These are phyloP conservation scores for Callinectes sapidus DNA, from an alignment of 2,888 invertebrate species.

Conservation along the genomic window DNA sequence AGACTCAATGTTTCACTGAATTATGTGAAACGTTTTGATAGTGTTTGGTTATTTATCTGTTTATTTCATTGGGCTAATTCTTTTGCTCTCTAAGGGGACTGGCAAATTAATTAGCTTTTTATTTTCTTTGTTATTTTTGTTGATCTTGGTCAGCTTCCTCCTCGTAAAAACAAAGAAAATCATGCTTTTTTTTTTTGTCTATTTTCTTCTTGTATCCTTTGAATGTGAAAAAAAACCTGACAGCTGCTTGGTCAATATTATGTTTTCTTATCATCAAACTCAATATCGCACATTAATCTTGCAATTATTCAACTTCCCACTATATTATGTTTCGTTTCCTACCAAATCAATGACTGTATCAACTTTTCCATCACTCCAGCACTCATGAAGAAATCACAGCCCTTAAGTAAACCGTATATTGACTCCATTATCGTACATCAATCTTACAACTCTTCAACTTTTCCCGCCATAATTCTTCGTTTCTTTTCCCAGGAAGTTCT, in stretches of 20 bases:
- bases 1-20: not conserved
- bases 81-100: no score
- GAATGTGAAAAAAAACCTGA: not conserved
- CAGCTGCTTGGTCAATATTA: not conserved
- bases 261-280: not conserved
- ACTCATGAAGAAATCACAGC: not conserved
- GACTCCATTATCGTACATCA: not conserved
- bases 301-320: not conserved
- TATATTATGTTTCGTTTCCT: not conserved
- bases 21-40: not conserved
- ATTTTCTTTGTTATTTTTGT: no score
- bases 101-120: no score
- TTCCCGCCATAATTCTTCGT: not conserved
- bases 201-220: not conserved
- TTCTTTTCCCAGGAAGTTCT: not conserved
- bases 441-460: not conserved
- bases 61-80: no score
- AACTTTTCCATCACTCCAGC: not conserved
- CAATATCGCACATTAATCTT: not conserved
- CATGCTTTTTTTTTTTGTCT: not conserved
- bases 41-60: not conserved
- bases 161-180: no score
- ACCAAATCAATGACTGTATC: not conserved
- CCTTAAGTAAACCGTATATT: not conserved
- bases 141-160: no score